Evolutionary conservation across 2,113 vertebrate genomes (phyloP), one percentile per base, ranked within the genome.

Genomic region (Apteryx owenii): DNA sequence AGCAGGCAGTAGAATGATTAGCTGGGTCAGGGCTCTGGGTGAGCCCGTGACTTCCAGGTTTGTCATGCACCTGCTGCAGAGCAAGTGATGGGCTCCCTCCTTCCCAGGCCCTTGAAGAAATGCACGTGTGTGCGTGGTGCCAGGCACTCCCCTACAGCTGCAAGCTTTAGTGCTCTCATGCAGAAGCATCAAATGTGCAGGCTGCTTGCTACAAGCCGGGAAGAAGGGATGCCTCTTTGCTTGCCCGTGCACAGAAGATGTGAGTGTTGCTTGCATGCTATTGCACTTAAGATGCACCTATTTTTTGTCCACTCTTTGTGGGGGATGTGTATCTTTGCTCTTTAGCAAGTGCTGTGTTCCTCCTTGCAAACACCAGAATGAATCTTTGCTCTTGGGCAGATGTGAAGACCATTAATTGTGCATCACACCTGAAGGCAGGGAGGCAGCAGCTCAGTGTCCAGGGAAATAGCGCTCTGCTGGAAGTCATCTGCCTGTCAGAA

Each of bases 391-490:
- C 64, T 61, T 33, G 40, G 40, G 50, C 60, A 23, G 44, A 28
- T 2, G 13, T 29, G 40, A 68, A 81, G 51, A 46, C 36, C 51
- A 21, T n/a, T n/a, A 18, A 65, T 0, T 1, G 72, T 1, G 1
- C 51, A 31, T 70, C 44, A 33, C 18, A 65, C 36, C 60, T 62
- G 31, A 53, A 28, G 21, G 23, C 21, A 60, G 38, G 62, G 53
- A 83, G 51, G 26, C 26, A 83, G 61, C 56, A 40, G 26, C 26
- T 75, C 22, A 28, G 64, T 8, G 1, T 2, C 1, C 4, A 29
- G 84, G 92, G 70, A 71, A 81, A 78, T 6, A 21, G 3, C 31
- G 13, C 90, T 95, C 83, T 89, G 72, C 70, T 96, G 94, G 96
- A 75, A 90, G 54, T 68, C 77, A 81, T 42, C 79, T 92, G 93